Conservation (phyloP, 1,140 invertebrate genomes). For the Teleogryllus occipitalis region DNA sequence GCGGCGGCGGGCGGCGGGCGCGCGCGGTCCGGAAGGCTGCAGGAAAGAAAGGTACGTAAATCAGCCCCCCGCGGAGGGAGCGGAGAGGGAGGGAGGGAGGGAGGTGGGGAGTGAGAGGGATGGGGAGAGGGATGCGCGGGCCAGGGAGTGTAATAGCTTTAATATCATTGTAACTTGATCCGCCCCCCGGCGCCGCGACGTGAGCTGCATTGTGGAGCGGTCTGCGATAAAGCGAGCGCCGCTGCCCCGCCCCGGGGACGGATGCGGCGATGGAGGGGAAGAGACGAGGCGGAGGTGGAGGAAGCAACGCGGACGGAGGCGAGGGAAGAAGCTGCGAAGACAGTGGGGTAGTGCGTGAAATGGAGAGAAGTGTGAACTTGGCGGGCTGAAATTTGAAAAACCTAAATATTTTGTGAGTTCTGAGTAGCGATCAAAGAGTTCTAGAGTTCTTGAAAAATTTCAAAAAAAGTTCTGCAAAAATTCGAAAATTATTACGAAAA, state of each 20-base stretch:
- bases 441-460: no score
- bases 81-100: background rate
- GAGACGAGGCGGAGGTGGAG: background rate
- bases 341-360: no score
- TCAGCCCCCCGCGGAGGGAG: constrained; percentile 7
- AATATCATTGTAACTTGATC: constrained; percentile 21
- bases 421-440: no score
- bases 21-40: no score
- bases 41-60: constrained; percentile 15
- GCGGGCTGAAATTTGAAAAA: no score
- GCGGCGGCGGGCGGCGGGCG: no score
- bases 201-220: constrained; percentile 14
- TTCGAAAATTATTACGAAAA: no score
- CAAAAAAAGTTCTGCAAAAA: no score
- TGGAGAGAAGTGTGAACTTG: no score
- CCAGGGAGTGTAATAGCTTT: constrained; percentile 19
- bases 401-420: no score
- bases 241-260: background rate
- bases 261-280: background rate
- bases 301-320: background rate
- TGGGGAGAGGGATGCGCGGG: background rate
- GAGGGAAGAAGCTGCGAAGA: no score
- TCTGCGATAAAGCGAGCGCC: background rate
- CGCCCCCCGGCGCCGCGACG: constrained; percentile 15
- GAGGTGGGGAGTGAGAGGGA: background rate